These are phyloP conservation scores for Myrmecophaga tridactyla DNA, from an alignment of 2,113 vertebrate species.

Conservation along the genomic window DNA sequence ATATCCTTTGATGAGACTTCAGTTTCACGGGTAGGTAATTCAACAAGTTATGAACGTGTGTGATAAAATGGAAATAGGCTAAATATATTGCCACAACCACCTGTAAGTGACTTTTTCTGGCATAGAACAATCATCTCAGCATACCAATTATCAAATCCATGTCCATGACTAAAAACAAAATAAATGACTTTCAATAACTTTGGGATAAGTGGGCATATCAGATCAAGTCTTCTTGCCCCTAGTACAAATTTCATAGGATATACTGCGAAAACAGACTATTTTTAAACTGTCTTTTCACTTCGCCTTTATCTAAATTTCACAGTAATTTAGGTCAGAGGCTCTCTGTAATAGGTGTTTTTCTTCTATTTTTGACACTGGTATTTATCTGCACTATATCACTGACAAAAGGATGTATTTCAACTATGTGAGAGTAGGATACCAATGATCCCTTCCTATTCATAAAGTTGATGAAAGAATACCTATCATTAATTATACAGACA, in stretches of 20 bases:
- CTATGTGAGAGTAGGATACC: neutral
- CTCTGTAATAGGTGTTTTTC: neutral
- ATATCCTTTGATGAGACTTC: too few relatives aligned
- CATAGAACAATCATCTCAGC: neutral
- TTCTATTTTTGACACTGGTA: neutral
- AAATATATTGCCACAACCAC: too few relatives aligned
- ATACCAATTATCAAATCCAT: neutral
- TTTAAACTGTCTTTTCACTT: neutral
- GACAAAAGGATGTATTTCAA: neutral
- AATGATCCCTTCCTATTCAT: neutral
- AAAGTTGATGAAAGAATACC: neutral
- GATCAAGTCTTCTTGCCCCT: neutral
- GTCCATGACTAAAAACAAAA: neutral
- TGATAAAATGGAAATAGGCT: neutral
- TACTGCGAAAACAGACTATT: neutral
- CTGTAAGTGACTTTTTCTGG: neutral
- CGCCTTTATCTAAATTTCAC: neutral
- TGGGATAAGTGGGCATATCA: neutral
- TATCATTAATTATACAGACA: neutral
- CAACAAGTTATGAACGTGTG: neutral
- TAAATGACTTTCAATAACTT: neutral
- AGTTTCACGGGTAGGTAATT: too few relatives aligned
- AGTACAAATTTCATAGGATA: neutral
- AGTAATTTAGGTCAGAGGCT: fast-evolving
- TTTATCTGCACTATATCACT: neutral